Evolutionary conservation across 2,113 vertebrate genomes (phyloP).

Genomic region (Gasterosteus aculeatus): DNA sequence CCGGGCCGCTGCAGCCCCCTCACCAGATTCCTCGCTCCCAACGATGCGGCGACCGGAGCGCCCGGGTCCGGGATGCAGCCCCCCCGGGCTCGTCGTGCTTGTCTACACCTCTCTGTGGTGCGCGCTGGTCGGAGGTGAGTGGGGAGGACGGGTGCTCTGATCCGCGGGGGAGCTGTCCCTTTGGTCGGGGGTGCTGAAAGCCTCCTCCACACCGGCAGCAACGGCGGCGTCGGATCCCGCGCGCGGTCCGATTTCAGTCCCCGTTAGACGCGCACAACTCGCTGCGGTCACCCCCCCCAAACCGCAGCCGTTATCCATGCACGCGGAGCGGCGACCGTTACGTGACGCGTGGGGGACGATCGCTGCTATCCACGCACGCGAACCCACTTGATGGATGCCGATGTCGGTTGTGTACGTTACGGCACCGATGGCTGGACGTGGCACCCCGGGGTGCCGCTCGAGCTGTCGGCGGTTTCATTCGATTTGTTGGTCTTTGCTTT

Average conservation of each 20-base stretch:
- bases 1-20: conserved; percentile 76
- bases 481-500: conserved; percentile 24
- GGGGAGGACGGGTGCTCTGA: conserved; percentile 14
- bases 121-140: conserved; percentile 82
- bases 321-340: conserved; percentile 6
- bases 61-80: conserved; percentile 68
- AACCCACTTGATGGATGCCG: conserved; percentile 43
- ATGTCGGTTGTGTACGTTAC: conserved; percentile 30
- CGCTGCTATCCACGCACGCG: conserved; percentile 44
- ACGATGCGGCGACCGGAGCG: conserved; percentile 80
- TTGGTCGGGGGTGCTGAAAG: conserved; percentile 82
- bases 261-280: conserved; percentile 20
- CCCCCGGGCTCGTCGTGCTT: conserved; percentile 78
- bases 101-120: conserved; percentile 76
- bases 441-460: background rate
- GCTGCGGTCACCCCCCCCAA: background rate
- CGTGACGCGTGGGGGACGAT: conserved; percentile 24
- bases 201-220: conserved; percentile 36
- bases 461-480: background rate
- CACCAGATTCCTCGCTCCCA: conserved; percentile 59
- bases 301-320: background rate
- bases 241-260: conserved; percentile 6
- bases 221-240: conserved; percentile 27
- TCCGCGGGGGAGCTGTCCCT: conserved; percentile 80
- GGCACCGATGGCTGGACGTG: conserved; percentile 1